These are phyloP conservation scores for Leuctra nigra DNA, from an alignment of 2,888 invertebrate genomes.

Conservation along the genomic window DNA sequence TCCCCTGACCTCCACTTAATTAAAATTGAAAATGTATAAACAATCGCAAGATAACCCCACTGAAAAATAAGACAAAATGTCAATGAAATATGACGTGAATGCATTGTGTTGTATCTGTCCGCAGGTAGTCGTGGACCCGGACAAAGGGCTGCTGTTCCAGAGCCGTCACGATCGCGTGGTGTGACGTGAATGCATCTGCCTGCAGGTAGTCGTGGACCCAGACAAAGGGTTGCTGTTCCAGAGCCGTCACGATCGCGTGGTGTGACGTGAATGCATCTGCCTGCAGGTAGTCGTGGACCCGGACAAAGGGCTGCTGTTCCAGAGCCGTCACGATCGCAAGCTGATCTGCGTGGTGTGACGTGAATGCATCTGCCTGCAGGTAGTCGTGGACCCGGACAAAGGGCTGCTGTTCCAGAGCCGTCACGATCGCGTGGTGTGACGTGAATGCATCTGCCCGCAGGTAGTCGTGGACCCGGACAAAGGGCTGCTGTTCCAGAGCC, in stretches of 20 bases:
- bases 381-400: slow-evolving; percentile 60
- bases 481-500: slow-evolving; percentile 72
- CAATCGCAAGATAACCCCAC: too few relatives aligned
- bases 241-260: slow-evolving; percentile 71
- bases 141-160: slow-evolving; percentile 64
- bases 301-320: slow-evolving; percentile 60
- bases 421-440: slow-evolving; percentile 71
- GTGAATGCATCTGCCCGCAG: slow-evolving; percentile 36
- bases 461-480: slow-evolving; percentile 62
- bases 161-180: slow-evolving; percentile 73
- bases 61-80: too few relatives aligned
- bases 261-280: slow-evolving; percentile 36
- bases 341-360: slow-evolving; percentile 64
- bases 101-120: too few relatives aligned
- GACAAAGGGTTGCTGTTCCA: slow-evolving; percentile 67
- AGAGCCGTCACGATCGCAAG: slow-evolving; percentile 73
- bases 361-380: slow-evolving; percentile 38
- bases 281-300: slow-evolving; percentile 62
- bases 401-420: slow-evolving; percentile 75
- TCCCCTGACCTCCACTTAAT: too few relatives aligned
- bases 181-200: neutral
- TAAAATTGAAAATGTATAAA: too few relatives aligned
- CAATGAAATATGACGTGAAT: too few relatives aligned
- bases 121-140: slow-evolving; percentile 61
- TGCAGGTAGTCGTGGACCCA: slow-evolving; percentile 58